Evolutionary conservation across 2,797 vertebrate species (phyloP).

Genomic region (Pseudocheirus occidentalis): DNA sequence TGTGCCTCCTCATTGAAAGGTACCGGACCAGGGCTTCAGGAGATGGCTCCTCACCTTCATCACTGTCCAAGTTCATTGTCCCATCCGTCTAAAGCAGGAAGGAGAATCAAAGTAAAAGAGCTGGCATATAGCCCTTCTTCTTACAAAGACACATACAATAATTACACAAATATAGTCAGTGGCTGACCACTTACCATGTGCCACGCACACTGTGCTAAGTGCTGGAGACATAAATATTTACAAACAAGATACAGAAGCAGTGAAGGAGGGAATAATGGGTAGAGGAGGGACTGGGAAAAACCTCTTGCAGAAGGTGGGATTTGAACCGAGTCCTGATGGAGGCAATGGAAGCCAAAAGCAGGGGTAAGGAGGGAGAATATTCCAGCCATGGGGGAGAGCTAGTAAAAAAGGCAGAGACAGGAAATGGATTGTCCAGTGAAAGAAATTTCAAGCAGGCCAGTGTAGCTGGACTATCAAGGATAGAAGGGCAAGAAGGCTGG

Average conservation of each 20-base stretch:
- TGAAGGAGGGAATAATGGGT: neutral
- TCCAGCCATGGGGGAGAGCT: neutral
- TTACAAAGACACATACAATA: neutral
- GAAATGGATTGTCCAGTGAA: neutral
- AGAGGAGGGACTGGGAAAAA: neutral
- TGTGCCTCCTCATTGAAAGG: conserved; percentile 98
- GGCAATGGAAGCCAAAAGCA: too few species aligned
- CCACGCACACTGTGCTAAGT: neutral
- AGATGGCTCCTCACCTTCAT: conserved; percentile 97
- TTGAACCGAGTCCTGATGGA: neutral
- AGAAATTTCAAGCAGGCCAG: neutral
- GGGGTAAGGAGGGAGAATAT: neutral
- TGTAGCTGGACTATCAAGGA: neutral
- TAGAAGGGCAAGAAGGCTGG: neutral
- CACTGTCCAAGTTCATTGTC: conserved; percentile 95
- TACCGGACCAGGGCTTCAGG: conserved; percentile 98
- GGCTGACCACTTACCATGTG: neutral
- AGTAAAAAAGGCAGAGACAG: neutral
- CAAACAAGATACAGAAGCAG: neutral
- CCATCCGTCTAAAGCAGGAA: conserved; percentile 89
- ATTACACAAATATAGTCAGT: neutral
- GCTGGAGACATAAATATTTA: neutral
- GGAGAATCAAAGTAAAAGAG: neutral
- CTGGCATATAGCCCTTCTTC: neutral
- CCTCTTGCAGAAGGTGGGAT: rapidly evolving